Conservation (phyloP, 2,113 vertebrate species). For the Rutilus rutilus region DNA sequence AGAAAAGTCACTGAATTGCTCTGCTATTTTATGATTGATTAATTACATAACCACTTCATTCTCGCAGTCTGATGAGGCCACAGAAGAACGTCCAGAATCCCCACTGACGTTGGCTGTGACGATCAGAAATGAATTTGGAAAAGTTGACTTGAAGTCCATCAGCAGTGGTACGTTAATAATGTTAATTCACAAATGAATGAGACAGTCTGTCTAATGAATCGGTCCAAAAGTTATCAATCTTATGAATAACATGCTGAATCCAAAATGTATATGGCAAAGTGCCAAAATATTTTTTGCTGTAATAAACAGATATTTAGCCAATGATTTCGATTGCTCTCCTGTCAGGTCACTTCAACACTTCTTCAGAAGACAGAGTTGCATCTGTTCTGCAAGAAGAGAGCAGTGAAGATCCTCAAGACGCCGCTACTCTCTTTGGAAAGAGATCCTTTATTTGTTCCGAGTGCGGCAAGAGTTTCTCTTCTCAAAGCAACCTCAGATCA, state of each 20-base stretch:
- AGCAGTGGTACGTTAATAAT: slow-evolving; percentile 61
- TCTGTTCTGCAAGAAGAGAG: slow-evolving; percentile 17
- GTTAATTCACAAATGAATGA: not conserved
- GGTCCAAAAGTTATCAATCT: not conserved
- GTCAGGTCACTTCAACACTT: slow-evolving; percentile 83
- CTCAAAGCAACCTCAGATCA: slow-evolving; percentile 63
- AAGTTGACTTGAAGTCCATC: slow-evolving; percentile 66
- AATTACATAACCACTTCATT: not conserved
- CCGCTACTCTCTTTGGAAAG: slow-evolving; percentile 36
- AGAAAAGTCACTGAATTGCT: not conserved
- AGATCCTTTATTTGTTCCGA: slow-evolving; percentile 59
- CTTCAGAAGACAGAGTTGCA: slow-evolving; percentile 41
- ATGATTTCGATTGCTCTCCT: slow-evolving; percentile 79
- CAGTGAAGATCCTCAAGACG: slow-evolving; percentile 14
- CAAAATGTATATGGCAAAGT: not conserved
- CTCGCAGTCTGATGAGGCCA: not conserved
- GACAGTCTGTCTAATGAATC: not conserved
- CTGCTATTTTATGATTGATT: not conserved
- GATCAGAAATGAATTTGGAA: slow-evolving; percentile 64
- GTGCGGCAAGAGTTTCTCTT: slow-evolving; percentile 69
- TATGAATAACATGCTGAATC: not conserved
- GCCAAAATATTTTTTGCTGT: not conserved
- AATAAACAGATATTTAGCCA: not conserved
- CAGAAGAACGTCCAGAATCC: slow-evolving; percentile 48
- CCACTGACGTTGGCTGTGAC: slow-evolving; percentile 63